A percentile compares a stretch with the other conserved stretches of the same genome.
phyloP scores from a whole-genome alignment of 2,113 vertebrate species.

The Rhizomys pruinosus region DNA sequence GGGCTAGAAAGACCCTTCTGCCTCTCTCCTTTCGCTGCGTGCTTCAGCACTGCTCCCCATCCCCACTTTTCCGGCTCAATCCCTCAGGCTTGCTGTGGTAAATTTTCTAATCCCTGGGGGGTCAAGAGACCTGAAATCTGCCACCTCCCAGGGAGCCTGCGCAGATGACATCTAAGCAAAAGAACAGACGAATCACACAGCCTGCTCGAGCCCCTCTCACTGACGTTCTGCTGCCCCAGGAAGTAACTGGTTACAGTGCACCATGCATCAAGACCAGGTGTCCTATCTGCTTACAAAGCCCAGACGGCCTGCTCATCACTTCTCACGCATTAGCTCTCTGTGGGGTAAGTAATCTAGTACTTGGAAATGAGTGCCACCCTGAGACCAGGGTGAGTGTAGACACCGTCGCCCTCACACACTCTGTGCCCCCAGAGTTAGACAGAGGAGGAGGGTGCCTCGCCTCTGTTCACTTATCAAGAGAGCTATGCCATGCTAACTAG shows the following conservation, averaged over 20 bases:
- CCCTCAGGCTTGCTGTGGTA: background rate
- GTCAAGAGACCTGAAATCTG: no score
- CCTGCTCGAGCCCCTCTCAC: rapidly evolving
- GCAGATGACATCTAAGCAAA: rapidly evolving
- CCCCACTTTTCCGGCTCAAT: no score
- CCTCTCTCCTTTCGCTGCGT: rapidly evolving
- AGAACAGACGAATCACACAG: background rate
- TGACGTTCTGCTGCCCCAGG: rapidly evolving
- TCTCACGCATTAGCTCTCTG: background rate
- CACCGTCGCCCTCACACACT: rapidly evolving
- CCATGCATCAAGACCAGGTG: rapidly evolving
- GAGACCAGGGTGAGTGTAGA: background rate
- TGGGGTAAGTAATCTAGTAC: background rate
- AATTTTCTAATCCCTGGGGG: background rate
- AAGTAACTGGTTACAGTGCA: rapidly evolving
- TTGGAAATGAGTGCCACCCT: background rate
- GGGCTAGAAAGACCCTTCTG: rapidly evolving
- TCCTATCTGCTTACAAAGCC: no score
- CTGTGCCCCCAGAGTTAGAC: background rate
- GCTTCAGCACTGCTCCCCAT: background rate
- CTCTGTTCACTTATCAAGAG: background rate
- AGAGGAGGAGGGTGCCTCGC: background rate
- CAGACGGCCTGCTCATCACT: background rate
- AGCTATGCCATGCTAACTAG: no score
- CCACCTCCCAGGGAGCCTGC: background rate